Conservation (phyloP, 2,113 vertebrate genomes). For the Desmodus rotundus region DNA sequence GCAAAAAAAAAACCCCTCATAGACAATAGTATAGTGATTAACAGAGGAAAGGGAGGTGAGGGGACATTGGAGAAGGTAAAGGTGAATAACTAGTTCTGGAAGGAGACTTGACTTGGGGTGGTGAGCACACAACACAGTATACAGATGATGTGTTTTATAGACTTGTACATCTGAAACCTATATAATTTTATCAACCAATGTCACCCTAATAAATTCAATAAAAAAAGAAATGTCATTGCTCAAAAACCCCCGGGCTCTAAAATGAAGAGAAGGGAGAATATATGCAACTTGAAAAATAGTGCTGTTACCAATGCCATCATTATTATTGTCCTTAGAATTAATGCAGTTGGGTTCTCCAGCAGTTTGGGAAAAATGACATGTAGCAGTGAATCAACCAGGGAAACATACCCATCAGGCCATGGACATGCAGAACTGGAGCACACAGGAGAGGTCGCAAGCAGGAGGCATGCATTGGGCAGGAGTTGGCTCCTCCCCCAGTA, state of each 20-base stretch:
- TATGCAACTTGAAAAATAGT: neutral
- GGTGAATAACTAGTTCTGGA: no score
- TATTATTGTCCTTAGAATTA: neutral
- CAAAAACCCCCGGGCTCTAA: no score
- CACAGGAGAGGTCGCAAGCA: rapidly evolving
- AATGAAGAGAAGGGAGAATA: neutral
- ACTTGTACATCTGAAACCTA: no score
- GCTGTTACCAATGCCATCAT: neutral
- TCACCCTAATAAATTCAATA: no score
- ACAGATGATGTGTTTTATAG: no score
- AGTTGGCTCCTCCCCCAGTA: rapidly evolving
- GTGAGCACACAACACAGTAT: no score
- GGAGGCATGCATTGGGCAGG: rapidly evolving
- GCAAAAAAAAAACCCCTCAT: no score
- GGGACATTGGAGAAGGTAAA: no score
- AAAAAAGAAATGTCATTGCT: neutral
- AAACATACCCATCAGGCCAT: rapidly evolving
- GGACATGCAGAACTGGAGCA: rapidly evolving
- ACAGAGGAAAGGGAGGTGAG: no score
- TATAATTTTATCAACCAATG: no score
- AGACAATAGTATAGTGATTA: no score
- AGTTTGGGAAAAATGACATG: neutral
- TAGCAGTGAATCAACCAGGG: neutral
- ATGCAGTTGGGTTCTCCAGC: neutral
- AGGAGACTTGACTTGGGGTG: no score